Evolutionary conservation across 1,140 invertebrate species (phyloP), one percentile per base, ranked within the genome.

Genomic region (Euwallacea fornicatus): DNA sequence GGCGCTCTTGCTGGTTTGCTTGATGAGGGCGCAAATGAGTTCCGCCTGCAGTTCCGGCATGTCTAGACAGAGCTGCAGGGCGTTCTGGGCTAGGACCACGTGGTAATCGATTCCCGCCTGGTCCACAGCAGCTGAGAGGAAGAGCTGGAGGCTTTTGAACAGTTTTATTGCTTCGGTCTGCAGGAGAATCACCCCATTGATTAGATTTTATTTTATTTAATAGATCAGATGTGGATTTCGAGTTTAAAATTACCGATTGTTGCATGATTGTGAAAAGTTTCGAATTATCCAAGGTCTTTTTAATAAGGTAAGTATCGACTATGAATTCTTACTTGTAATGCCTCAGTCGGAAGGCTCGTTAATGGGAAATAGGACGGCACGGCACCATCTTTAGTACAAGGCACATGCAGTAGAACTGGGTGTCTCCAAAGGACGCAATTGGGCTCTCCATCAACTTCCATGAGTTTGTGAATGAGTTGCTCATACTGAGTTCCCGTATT

Each of bases 91-190:
- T 71, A 98, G 84, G 58, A 94, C 93, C 75, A 98, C 95, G 80
- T 98, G 96, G 82, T 97, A 96, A 83, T 98, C 96, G 76, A 98
- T 96, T 76, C 94, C 94, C 46, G 94, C 93, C 76, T 96, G 93
- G 83, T 98, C 96, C 71, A 98, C 90, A 13, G 91, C 89, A 73
- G 96, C 95, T 13, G 93, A 96, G 87, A 95, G 96, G 83, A 97
- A 98, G 75, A 97, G 85, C 80, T 97, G 94, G 75, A 94, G 91
- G 81, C 93, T 93, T 93, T 97, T 97, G 79, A 97, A 98, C 65
- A 98, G 85, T 84, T 98, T 97, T 68, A 97, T 88, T 55, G 95
- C 95, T 85, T 97, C 95, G 16, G 88, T 87, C 82, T 97, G 59
- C 9, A 61, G 42, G n/a, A 16, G 15, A 33, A 59, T 15, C 11